phyloP scores from a whole-genome alignment of 2,797 vertebrate species.

The Galagoides demidoff region DNA sequence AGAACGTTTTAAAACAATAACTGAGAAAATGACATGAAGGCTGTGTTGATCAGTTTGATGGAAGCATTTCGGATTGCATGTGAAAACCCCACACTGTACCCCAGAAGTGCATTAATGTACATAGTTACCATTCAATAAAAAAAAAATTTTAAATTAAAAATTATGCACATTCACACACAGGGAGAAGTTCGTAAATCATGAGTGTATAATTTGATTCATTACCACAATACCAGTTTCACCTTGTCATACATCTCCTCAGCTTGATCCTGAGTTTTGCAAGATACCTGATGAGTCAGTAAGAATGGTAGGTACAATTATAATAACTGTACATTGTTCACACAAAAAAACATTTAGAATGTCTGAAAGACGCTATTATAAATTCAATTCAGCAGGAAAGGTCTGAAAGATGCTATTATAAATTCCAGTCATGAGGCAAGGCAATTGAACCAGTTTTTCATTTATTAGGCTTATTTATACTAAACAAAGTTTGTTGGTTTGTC shows the following conservation, averaged over 20 bases:
- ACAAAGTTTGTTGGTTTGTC: neutral
- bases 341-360: conserved; percentile 47
- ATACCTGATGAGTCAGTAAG: conserved; percentile 61
- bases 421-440: conserved; percentile 27
- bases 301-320: conserved; percentile 63
- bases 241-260: neutral
- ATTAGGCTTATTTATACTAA: neutral
- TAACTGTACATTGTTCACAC: conserved; percentile 40
- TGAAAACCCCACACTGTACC: too few relatives aligned
- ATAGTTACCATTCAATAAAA: too few relatives aligned
- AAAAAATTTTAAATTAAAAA: conserved; percentile 61
- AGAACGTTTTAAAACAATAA: too few relatives aligned
- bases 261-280: conserved; percentile 52
- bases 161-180: neutral
- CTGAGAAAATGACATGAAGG: too few relatives aligned
- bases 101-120: too few relatives aligned
- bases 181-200: neutral
- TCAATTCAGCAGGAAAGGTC: conserved; percentile 18
- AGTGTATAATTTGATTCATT: conserved; percentile 14
- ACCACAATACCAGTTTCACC: conserved; percentile 24
- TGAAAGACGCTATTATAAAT: conserved; percentile 50
- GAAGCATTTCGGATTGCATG: too few relatives aligned
- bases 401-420: conserved; percentile 64
- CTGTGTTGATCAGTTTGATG: too few relatives aligned
- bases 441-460: conserved; percentile 43